Conservation (phyloP, 2,888 invertebrate genomes). For the Galerucella calmariensis region DNA sequence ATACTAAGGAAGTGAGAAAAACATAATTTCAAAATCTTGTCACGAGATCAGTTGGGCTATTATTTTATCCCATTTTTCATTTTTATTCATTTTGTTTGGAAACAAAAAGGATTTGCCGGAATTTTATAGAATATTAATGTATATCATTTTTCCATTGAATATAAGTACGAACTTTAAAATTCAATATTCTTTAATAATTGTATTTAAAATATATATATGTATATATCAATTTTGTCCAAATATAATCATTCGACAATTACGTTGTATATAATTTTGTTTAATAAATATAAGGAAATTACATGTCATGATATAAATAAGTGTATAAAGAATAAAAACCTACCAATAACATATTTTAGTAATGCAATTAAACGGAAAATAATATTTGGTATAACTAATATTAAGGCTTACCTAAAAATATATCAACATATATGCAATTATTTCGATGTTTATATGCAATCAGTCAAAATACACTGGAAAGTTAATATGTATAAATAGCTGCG, state of each 20-base stretch:
- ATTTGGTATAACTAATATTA: slow-evolving; percentile 46
- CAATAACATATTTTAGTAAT: neutral
- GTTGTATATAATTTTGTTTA: neutral
- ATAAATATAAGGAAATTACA: neutral
- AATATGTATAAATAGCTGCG: neutral
- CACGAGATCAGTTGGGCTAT: neutral
- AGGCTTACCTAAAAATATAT: slow-evolving; percentile 44
- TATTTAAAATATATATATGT: neutral
- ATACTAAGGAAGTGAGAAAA: neutral
- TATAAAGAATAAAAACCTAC: neutral
- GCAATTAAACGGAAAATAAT: slow-evolving; percentile 34
- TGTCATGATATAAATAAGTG: neutral
- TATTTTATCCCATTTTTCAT: neutral
- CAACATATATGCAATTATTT: slow-evolving; percentile 46
- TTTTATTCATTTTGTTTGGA: too few relatives aligned
- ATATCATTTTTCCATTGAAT: too few relatives aligned
- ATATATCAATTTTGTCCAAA: neutral
- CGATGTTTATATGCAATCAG: slow-evolving; percentile 35
- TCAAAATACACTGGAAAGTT: neutral
- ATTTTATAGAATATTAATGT: neutral
- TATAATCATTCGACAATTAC: neutral
- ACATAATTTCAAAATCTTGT: neutral
- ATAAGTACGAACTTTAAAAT: too few relatives aligned
- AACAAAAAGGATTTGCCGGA: neutral
- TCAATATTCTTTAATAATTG: neutral